A percentile compares a stretch with the other conserved stretches of the same genome.
These are phyloP conservation scores for Hypsibius dujardini DNA, from an alignment of 1,140 invertebrate genomes.

Conservation along the genomic window DNA sequence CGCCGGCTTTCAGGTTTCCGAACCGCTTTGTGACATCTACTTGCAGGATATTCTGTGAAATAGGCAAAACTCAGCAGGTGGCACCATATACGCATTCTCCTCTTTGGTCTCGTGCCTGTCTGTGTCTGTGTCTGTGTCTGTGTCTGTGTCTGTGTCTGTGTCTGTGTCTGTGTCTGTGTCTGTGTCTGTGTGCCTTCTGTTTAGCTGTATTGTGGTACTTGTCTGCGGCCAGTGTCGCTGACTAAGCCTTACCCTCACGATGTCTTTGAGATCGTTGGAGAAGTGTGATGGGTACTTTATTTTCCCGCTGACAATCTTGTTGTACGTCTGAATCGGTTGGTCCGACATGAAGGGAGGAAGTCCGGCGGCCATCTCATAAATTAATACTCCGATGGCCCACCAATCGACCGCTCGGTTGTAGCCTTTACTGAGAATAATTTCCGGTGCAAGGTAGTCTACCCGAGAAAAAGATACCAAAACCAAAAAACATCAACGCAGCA, in stretches of 20 bases:
- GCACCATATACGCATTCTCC: no score
- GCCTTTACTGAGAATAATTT: constrained; percentile 18
- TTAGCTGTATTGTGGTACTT: no score
- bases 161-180: no score
- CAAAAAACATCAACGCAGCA: no score
- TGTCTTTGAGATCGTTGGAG: constrained; percentile 16
- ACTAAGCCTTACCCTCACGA: not conserved
- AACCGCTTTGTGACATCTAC: constrained; percentile 35
- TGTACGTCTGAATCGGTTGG: constrained; percentile 14
- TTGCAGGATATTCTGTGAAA: constrained; percentile 32
- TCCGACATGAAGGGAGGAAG: constrained; percentile 17
- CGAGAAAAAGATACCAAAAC: no score
- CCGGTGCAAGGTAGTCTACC: constrained; percentile 17
- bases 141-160: no score
- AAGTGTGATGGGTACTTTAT: constrained; percentile 18
- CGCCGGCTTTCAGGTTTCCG: constrained; percentile 36
- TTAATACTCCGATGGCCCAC: constrained; percentile 18
- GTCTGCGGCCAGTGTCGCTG: no score
- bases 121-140: no score
- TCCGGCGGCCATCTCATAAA: constrained; percentile 19
- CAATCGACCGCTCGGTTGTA: constrained; percentile 17
- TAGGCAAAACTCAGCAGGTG: no score
- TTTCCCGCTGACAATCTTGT: constrained; percentile 18
- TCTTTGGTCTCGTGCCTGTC: not conserved
- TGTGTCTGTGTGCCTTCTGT: no score